A percentile compares a stretch with the other conserved stretches of the same genome.
These are phyloP conservation scores for Neria commutata DNA, from an alignment of 2,888 invertebrate genomes.

Conservation along the genomic window DNA sequence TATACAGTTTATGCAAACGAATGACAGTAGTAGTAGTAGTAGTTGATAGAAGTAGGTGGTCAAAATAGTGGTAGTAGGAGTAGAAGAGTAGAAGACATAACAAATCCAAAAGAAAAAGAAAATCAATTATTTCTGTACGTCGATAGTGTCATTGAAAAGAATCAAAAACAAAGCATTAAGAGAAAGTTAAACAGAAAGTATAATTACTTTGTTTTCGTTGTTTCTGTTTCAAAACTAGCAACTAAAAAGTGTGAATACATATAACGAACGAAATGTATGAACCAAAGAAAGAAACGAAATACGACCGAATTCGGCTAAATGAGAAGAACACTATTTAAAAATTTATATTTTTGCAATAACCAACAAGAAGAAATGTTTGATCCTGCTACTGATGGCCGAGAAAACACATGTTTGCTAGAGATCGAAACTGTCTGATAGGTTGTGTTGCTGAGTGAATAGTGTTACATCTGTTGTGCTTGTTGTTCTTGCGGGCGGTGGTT, in stretches of 20 bases:
- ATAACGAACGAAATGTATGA: neutral
- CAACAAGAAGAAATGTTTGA: neutral
- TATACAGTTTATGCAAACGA: slow-evolving; percentile 14
- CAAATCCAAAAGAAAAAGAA: slow-evolving; percentile 41
- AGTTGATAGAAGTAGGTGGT: slow-evolving; percentile 27
- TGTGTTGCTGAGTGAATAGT: neutral
- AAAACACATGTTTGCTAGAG: neutral
- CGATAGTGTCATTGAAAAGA: slow-evolving; percentile 24
- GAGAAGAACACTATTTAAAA: slow-evolving; percentile 17
- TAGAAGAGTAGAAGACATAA: slow-evolving; percentile 38
- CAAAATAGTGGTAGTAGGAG: slow-evolving; percentile 24
- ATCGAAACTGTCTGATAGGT: no score
- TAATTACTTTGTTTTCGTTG: slow-evolving; percentile 4
- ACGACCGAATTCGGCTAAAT: slow-evolving; percentile 8
- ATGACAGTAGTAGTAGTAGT: slow-evolving; percentile 31
- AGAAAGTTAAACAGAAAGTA: neutral
- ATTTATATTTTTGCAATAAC: slow-evolving; percentile 14
- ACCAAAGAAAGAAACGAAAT: slow-evolving; percentile 35
- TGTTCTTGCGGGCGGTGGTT: neutral
- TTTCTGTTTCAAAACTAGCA: slow-evolving; percentile 23
- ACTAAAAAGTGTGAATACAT: slow-evolving; percentile 26
- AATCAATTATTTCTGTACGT: slow-evolving; percentile 41
- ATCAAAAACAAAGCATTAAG: slow-evolving; percentile 9
- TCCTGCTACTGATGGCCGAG: neutral
- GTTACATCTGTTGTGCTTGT: neutral